Conservation (phyloP, 1,140 invertebrate genomes). For the Microplitis mediator region DNA sequence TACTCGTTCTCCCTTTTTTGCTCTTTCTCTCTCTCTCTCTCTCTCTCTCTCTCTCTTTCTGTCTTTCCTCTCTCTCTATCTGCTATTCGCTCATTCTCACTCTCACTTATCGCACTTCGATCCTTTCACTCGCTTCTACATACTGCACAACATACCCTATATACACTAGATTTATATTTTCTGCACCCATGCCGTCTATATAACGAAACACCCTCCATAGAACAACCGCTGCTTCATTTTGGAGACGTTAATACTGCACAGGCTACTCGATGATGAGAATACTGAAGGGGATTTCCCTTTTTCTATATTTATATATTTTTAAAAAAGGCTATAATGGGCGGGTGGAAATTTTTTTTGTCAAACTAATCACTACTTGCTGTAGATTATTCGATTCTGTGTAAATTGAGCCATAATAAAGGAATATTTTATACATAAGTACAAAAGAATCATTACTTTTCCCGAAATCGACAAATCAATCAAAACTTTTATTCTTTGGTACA, state of each 20-base stretch:
- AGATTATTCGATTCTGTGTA: no score
- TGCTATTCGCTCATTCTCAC: neutral
- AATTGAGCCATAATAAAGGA: no score
- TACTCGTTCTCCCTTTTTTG: slow-evolving; percentile 9
- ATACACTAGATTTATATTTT: slow-evolving; percentile 10
- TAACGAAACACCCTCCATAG: slow-evolving; percentile 1
- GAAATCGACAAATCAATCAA: no score
- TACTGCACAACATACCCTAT: neutral
- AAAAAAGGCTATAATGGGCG: neutral
- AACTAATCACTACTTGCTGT: no score
- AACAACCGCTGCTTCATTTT: slow-evolving; percentile 24
- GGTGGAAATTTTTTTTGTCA: no score
- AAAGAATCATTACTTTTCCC: no score
- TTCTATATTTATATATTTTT: neutral
- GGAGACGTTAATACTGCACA: slow-evolving; percentile 25
- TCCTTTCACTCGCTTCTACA: neutral
- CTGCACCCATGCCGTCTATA: neutral
- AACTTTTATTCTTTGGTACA: no score
- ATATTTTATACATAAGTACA: no score
- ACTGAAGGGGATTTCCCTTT: neutral
- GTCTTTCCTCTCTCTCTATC: neutral
- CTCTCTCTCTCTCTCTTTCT: slow-evolving; percentile 8
- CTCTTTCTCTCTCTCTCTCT: slow-evolving; percentile 2
- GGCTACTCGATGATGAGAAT: slow-evolving; percentile 23
- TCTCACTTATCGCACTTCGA: neutral